phyloP scores from a whole-genome alignment of 2,888 invertebrate genomes.

The Drosophila fulvimacula region DNA sequence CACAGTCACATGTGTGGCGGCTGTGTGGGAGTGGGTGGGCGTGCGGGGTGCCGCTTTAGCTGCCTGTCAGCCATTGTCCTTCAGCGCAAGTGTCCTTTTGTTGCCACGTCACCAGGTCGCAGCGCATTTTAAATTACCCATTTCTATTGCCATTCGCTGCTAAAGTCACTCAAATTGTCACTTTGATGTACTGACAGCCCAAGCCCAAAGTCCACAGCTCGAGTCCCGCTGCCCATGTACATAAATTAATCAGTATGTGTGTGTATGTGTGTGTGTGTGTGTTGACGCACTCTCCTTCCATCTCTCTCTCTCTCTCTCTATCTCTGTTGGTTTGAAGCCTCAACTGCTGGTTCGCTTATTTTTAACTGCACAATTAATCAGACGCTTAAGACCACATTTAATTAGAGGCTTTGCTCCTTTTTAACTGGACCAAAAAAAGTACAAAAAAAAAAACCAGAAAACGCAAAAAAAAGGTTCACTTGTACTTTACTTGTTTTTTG shows the following conservation, averaged over 20 bases:
- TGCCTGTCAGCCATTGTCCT: constrained; percentile 73
- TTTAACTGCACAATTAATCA: constrained; percentile 75
- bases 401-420: constrained; percentile 58
- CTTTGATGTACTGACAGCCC: constrained; percentile 72
- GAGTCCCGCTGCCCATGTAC: constrained; percentile 17
- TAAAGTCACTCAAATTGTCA: constrained; percentile 78
- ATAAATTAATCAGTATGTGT: constrained; percentile 45
- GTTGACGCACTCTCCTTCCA: constrained; percentile 27
- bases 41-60: constrained; percentile 20
- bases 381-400: constrained; percentile 68
- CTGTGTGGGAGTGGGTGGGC: neutral
- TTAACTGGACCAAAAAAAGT: constrained; percentile 30
- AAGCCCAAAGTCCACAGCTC: constrained; percentile 16
- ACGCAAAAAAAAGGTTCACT: constrained; percentile 20
- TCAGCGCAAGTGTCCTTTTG: constrained; percentile 74
- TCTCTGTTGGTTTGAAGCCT: constrained; percentile 52
- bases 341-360: constrained; percentile 19
- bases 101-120: constrained; percentile 34
- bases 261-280: constrained; percentile 42
- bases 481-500: neutral
- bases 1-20: constrained; percentile 10
- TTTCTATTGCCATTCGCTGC: constrained; percentile 55
- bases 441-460: neutral
- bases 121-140: constrained; percentile 76
- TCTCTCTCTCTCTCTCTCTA: constrained; percentile 8